Percentiles rank a stretch among this genome's conserved stretches.
Evolutionary conservation across 2,888 invertebrate genomes (phyloP).

Genomic region (Xestia xanthographa): DNA sequence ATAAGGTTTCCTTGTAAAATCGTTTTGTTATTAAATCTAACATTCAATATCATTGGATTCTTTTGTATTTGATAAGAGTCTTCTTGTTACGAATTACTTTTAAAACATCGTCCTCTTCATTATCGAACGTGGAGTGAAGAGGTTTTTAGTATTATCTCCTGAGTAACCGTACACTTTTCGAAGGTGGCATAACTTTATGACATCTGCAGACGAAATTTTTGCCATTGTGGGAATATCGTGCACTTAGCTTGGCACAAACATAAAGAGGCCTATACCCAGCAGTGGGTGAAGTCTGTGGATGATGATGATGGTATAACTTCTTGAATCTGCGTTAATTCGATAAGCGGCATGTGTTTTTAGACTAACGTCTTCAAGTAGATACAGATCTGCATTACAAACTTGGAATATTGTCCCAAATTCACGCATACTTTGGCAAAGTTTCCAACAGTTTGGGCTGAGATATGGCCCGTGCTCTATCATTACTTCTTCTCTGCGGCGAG

Average conservation of each 20-base stretch:
- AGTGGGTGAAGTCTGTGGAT: too few relatives aligned
- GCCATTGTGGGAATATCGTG: too few relatives aligned
- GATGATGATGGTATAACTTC: too few relatives aligned
- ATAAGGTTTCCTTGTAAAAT: slow-evolving; percentile 34
- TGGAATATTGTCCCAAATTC: slow-evolving; percentile 34
- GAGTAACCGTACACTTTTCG: background rate
- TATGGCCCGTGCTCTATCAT: slow-evolving; percentile 41
- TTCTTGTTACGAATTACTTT: background rate
- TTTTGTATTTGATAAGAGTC: background rate
- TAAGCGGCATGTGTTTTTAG: slow-evolving; percentile 15
- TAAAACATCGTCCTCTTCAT: background rate
- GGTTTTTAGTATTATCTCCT: background rate
- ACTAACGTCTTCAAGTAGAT: slow-evolving; percentile 3
- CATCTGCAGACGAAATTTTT: too few relatives aligned
- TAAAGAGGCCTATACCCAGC: too few relatives aligned
- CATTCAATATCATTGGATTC: background rate
- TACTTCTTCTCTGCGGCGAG: slow-evolving; percentile 38
- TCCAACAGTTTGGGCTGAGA: slow-evolving; percentile 36
- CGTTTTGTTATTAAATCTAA: slow-evolving; percentile 16
- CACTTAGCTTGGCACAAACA: too few relatives aligned
- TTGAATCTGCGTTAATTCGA: background rate
- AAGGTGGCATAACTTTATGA: too few relatives aligned
- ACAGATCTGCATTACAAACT: slow-evolving; percentile 21
- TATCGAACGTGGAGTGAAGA: background rate
- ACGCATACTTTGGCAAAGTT: slow-evolving; percentile 47